Percentiles rank a stretch among this genome's conserved stretches.
Conservation (phyloP, 2,113 vertebrate genomes). For the Proteles cristata region DNA sequence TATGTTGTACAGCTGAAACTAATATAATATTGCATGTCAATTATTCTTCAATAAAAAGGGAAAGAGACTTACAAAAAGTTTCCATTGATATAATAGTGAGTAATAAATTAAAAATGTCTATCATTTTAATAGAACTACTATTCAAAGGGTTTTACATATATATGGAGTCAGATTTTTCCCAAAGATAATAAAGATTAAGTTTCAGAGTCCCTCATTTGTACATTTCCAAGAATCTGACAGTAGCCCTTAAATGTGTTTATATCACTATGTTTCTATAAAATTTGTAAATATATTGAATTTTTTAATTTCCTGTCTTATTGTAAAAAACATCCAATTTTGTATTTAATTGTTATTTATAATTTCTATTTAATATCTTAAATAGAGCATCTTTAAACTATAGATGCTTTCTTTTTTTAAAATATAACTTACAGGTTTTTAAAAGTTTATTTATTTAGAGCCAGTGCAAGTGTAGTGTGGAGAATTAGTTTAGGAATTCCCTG, state of each 20-base stretch:
- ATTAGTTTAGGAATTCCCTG: too few relatives aligned
- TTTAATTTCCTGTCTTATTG: not conserved
- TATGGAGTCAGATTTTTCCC: not conserved
- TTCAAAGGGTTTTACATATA: not conserved
- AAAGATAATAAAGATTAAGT: not conserved
- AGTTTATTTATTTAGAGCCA: too few relatives aligned
- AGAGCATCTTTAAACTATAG: not conserved
- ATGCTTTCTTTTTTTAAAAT: not conserved
- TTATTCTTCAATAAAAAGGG: not conserved
- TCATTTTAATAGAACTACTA: not conserved
- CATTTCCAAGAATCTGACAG: not conserved
- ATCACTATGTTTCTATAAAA: not conserved
- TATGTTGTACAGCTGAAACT: not conserved
- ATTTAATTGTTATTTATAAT: not conserved
- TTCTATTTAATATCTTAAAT: not conserved
- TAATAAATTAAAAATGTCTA: not conserved
- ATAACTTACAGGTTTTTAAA: too few relatives aligned
- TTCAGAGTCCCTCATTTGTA: not conserved
- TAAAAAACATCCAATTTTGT: not conserved
- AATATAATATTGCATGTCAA: not conserved
- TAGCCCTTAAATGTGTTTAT: not conserved
- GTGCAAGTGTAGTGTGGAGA: too few relatives aligned
- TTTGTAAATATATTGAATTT: not conserved
- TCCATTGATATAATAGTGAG: not conserved
- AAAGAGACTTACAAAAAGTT: not conserved